Evolutionary conservation across 2,797 vertebrate species (phyloP), one percentile per base, ranked within the genome.

Genomic region (Neosilurus hyrtlii): DNA sequence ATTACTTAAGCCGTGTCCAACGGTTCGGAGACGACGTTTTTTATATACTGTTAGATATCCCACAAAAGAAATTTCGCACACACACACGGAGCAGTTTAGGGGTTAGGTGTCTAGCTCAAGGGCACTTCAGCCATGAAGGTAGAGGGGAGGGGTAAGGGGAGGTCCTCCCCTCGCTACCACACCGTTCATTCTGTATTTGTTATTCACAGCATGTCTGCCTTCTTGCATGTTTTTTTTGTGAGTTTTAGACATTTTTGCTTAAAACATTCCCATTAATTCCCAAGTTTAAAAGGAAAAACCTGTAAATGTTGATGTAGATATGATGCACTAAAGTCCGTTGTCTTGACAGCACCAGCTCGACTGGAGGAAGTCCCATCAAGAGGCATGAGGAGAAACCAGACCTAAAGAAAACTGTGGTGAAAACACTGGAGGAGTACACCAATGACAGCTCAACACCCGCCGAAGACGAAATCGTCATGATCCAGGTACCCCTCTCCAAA

Each of bases 371-470:
- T 86, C 95, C 95, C 2, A 90, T 96, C 54, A 93, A 91, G 71
- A 96, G 94, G 88, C 86, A 81, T 12, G 95, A 95, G 87, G 95
- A 95, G 24, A 93, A 90, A 87, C 78, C 88, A 61, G 94, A 97
- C 56, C 90, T 94, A 49, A 95, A 92, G 84, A 93, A 92, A 81
- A 95, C 92, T 0, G 93, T 94, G 84, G 91, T 95, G 81, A 96
- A 95, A 91, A 95, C 94, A 9, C 90, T 96, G 92, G 95, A 96
- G 86, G 95, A 97, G 57, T 94, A 95, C 78, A 94, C 94, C 65
- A 96, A 95, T 0, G 94, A 94, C 81, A 94, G 90, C 79, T 94
- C 93, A 4, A 91, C 94, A 24, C 94, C 94, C n/a, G 92, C 92
- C 2, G 95, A 96, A 86, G 96, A 95, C 2, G 93, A 96, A 83